These are phyloP conservation scores for Sitta europaea DNA, from an alignment of 2,113 vertebrate genomes.

Conservation along the genomic window DNA sequence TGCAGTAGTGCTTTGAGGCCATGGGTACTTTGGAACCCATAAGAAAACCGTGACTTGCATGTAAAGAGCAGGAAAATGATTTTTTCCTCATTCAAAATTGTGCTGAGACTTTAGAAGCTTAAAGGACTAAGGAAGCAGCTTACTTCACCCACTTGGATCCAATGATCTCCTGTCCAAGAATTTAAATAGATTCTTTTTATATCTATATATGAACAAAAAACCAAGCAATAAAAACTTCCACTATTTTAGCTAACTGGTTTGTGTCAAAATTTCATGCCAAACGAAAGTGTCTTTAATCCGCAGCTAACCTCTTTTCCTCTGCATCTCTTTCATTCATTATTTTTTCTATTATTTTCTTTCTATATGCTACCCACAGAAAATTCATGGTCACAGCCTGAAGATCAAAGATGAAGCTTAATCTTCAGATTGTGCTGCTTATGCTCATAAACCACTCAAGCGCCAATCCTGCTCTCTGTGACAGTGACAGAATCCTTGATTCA, in stretches of 20 bases:
- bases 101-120: conserved; percentile 51
- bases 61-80: conserved; percentile 13
- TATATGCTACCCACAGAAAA: conserved; percentile 16
- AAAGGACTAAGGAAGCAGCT: conserved; percentile 18
- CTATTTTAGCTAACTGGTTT: neutral
- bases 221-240: neutral
- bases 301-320: neutral
- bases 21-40: conserved; percentile 36
- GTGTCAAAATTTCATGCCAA: neutral
- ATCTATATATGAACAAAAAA: neutral
- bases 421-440: conserved; percentile 17
- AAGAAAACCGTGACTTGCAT: conserved; percentile 63
- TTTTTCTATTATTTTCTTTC: conserved; percentile 8
- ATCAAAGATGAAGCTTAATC: conserved; percentile 54
- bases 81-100: conserved; percentile 42
- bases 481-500: conserved; percentile 29
- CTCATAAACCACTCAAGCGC: conserved; percentile 9
- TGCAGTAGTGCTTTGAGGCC: conserved; percentile 51
- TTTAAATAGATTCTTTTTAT: neutral
- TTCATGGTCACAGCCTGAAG: neutral
- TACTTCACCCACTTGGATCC: neutral
- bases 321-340: neutral
- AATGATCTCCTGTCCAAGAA: neutral
- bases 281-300: neutral
- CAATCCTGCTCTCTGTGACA: neutral